These are phyloP conservation scores for Whitmania pigra DNA, from an alignment of 1,140 invertebrate species.

Conservation along the genomic window DNA sequence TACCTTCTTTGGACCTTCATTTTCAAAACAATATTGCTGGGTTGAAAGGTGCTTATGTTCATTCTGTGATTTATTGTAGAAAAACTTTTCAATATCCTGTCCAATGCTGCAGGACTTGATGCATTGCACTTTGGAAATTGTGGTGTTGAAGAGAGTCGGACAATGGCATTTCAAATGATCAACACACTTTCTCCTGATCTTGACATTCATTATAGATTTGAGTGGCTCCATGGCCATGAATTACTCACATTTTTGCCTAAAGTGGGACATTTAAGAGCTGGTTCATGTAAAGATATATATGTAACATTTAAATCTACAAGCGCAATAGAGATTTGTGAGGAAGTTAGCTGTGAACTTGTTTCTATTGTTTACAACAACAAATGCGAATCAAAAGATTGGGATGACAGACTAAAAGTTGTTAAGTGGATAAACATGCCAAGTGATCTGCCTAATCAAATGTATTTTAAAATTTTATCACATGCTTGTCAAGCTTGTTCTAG, in stretches of 20 bases:
- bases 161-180: constrained; percentile 37
- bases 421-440: constrained; percentile 37
- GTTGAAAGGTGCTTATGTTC: not conserved
- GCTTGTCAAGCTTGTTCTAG: not conserved
- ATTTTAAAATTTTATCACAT: not conserved
- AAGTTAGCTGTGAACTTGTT: not conserved
- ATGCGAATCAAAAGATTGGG: constrained; percentile 35
- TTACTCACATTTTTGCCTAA: constrained; percentile 37
- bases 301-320: not conserved
- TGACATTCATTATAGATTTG: constrained; percentile 26
- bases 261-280: constrained; percentile 8
- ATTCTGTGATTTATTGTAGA: constrained; percentile 3
- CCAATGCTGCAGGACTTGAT: constrained; percentile 39
- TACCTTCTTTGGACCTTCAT: not conserved
- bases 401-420: constrained; percentile 39
- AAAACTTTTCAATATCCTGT: constrained; percentile 11
- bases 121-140: constrained; percentile 40
- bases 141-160: constrained; percentile 36
- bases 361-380: not conserved
- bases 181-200: constrained; percentile 26
- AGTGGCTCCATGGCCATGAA: constrained; percentile 35
- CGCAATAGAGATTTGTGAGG: not conserved
- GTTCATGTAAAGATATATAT: not conserved
- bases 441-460: not conserved
- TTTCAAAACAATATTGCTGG: not conserved